These are phyloP conservation scores for Resseliella maxima DNA, from an alignment of 2,888 invertebrate species.

Conservation along the genomic window DNA sequence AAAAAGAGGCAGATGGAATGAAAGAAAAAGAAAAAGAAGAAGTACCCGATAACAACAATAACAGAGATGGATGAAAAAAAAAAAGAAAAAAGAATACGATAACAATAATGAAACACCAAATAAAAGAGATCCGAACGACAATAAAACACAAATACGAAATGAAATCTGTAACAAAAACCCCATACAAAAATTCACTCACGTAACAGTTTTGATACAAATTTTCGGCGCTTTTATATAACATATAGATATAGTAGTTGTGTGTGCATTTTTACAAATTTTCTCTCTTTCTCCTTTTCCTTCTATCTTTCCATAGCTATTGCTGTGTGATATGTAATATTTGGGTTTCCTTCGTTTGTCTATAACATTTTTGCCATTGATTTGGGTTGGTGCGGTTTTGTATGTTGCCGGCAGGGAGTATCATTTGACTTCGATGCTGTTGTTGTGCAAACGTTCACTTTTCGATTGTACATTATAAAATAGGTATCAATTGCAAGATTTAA, in stretches of 20 bases:
- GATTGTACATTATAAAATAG: conserved; percentile 37
- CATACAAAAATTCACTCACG: conserved; percentile 47
- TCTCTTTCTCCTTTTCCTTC: not conserved
- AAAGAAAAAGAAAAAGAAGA: too few relatives aligned
- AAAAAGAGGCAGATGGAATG: not conserved
- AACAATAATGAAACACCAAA: conserved; percentile 38
- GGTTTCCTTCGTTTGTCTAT: not conserved
- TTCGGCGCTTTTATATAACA: not conserved
- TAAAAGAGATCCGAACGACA: conserved; percentile 46
- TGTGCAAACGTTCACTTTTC: not conserved
- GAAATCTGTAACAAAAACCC: not conserved
- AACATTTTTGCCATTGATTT: not conserved
- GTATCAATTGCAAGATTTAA: conserved; percentile 46
- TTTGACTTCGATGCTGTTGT: conserved; percentile 8
- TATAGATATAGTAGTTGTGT: not conserved
- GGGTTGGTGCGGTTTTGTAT: conserved; percentile 51
- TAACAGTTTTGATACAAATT: conserved; percentile 49
- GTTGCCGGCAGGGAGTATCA: conserved; percentile 52
- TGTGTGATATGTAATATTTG: not conserved
- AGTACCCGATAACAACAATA: not conserved
- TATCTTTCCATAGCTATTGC: not conserved
- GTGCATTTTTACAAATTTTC: not conserved
- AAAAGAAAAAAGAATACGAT: not conserved
- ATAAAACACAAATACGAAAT: not conserved
- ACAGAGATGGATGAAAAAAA: not conserved